Conservation (phyloP, 35 echinoderm and acorn worm species). For the Lytechinus pictus region DNA sequence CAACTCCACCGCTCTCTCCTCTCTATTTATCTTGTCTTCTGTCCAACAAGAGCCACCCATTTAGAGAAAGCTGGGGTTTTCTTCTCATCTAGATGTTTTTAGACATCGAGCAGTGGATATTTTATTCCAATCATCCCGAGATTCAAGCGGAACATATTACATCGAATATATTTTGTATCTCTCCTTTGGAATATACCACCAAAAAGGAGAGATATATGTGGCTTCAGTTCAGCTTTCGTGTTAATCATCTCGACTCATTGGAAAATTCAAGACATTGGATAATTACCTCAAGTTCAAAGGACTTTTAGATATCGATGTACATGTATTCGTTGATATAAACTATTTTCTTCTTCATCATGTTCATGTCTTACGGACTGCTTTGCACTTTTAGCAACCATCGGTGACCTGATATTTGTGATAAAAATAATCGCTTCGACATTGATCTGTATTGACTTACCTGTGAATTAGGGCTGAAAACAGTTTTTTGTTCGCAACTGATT, state of each 20-base stretch:
- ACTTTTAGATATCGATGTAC: background rate
- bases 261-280: background rate
- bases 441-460: background rate
- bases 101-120: background rate
- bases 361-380: background rate
- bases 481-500: background rate
- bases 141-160: background rate
- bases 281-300: background rate
- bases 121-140: background rate
- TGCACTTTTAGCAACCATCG: background rate
- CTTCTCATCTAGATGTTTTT: background rate
- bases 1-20: background rate
- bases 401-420: background rate
- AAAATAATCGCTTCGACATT: background rate
- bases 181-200: conserved; percentile 1
- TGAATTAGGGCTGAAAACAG: background rate
- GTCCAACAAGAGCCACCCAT: conserved; percentile 40
- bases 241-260: background rate
- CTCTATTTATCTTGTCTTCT: conserved; percentile 40
- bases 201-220: background rate
- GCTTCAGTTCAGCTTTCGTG: background rate
- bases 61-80: background rate
- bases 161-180: background rate
- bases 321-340: no score
- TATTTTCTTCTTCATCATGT: background rate